Evolutionary conservation across 2,888 invertebrate genomes (phyloP), one percentile per base, ranked within the genome.

Genomic region (Polia nebulosa): DNA sequence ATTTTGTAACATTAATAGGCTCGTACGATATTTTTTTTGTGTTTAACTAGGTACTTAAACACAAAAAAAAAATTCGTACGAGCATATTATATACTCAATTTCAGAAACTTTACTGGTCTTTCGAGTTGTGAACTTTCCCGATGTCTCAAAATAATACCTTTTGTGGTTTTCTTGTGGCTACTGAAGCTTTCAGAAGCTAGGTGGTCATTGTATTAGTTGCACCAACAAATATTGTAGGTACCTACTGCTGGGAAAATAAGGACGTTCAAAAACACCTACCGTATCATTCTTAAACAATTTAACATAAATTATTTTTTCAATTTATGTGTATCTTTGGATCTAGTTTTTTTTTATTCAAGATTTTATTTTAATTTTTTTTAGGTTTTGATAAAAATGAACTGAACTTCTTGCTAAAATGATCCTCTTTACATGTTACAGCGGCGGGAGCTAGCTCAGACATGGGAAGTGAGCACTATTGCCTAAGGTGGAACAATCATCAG

Each of bases 401-500:
- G 6, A 15, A n/a, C 22, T 9, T 15, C 22, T 45, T 1, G 9
- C 25, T 79, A 61, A 64, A 41, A 36, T 44, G 1, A 32, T 15
- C 3, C 11, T 0, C 6, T 70, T 55, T 64, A 34, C 4, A 29
- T 70, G 67, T 55, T 49, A 65, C 92, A 95, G 95, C 96, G 97
- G 97, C 97, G 97, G 97, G 97, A 97, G 97, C 97, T 97, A 97
- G 97, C 97, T 97, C 97, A 98, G 98, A 98, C 97, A 98, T 98
- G 98, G 98, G 98, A 97, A 98, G 98, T 98, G 98, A 99, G 98
- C 98, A 98, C 97, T 99, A 98, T 97, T 98, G 98, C 97, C 97
- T 99, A 97, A 98, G 98, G 98, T 99, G 98, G 98, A 99, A 98
- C 97, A 98, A 99, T 98, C 98, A 99, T 98, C 98, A 98, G 97